A percentile compares a stretch with the other conserved stretches of the same genome.
phyloP scores from a whole-genome alignment of 2,797 vertebrate genomes.

The Fundulus diaphanus region DNA sequence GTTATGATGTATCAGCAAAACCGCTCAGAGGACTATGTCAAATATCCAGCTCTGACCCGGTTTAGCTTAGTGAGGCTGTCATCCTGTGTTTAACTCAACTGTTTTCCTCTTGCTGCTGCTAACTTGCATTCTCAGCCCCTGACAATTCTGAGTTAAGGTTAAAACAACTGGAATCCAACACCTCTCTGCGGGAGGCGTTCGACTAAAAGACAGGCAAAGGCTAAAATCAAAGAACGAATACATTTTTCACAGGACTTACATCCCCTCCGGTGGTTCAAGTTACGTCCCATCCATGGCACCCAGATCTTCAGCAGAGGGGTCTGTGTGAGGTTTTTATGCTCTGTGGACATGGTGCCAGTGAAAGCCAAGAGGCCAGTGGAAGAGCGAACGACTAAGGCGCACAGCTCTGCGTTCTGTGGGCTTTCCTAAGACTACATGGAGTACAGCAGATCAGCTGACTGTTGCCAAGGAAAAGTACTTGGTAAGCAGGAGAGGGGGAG shows the following conservation, averaged over 20 bases:
- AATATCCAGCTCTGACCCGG: conserved; percentile 38
- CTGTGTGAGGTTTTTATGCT: conserved; percentile 82
- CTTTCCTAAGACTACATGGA: conserved; percentile 49
- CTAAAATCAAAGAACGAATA: conserved; percentile 2
- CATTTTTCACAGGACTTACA: conserved; percentile 80
- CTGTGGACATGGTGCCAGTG: conserved; percentile 43
- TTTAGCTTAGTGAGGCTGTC: conserved; percentile 33
- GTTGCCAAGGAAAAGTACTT: conserved; percentile 64
- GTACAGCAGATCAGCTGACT: conserved; percentile 73
- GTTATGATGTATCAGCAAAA: conserved; percentile 53
- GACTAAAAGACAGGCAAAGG: not conserved
- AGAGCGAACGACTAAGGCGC: not conserved
- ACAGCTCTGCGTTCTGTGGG: conserved; percentile 37
- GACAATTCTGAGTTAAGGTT: conserved; percentile 11
- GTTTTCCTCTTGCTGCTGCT: conserved; percentile 26
- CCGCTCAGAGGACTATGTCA: conserved; percentile 47
- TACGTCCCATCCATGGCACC: conserved; percentile 81
- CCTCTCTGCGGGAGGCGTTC: not conserved
- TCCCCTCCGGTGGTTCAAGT: conserved; percentile 79
- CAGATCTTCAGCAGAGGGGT: conserved; percentile 87
- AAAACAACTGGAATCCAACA: not conserved
- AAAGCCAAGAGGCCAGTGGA: conserved; percentile 57
- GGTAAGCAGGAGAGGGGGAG: conserved; percentile 29
- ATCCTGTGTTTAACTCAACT: conserved; percentile 28
- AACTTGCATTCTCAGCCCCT: conserved; percentile 7